phyloP scores from a whole-genome alignment of 1,140 invertebrate species.

The Diploscapter pachys region DNA sequence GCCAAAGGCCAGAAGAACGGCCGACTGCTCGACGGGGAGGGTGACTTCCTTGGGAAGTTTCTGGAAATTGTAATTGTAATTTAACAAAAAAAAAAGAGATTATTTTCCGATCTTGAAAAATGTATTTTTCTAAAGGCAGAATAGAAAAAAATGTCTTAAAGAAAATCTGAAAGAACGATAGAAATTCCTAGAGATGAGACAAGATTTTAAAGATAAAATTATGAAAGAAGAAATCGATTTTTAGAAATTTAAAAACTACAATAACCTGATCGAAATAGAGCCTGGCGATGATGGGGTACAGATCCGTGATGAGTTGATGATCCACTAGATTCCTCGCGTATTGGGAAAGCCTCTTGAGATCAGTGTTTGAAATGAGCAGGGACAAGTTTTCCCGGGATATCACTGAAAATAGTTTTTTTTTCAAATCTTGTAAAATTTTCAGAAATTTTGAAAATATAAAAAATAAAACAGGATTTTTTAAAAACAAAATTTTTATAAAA shows the following conservation, averaged over 20 bases:
- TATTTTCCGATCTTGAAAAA: neutral
- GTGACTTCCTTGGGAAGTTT: conserved; percentile 26
- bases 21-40: conserved; percentile 65
- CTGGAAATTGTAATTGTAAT: neutral
- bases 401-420: conserved; percentile 32
- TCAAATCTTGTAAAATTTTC: no score
- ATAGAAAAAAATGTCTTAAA: no score
- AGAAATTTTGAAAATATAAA: no score
- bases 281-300: conserved; percentile 74
- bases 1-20: conserved; percentile 82
- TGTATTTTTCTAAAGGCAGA: no score
- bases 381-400: conserved; percentile 67
- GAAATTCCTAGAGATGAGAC: no score
- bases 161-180: no score
- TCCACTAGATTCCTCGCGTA: conserved; percentile 90
- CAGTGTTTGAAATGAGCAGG: conserved; percentile 75
- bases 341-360: conserved; percentile 80
- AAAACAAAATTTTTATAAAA: neutral
- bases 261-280: conserved; percentile 72
- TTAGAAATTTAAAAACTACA: no score
- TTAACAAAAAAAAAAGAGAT: neutral
- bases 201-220: no score
- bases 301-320: conserved; percentile 85
- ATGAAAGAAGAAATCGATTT: no score
- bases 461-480: no score